phyloP scores from a whole-genome alignment of 2,888 invertebrate genomes.

The Rhamnusium bicolor region DNA sequence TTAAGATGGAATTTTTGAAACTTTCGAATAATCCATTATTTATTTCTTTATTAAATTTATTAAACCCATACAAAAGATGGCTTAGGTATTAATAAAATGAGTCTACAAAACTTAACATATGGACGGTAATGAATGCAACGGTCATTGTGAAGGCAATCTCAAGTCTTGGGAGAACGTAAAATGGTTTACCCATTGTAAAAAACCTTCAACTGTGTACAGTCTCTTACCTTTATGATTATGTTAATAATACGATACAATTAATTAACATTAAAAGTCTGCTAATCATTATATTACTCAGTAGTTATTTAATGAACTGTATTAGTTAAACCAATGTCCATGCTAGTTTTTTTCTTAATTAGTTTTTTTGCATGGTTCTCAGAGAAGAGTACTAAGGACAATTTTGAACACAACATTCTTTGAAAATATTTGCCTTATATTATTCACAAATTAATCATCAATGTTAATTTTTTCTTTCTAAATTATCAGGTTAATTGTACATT shows the following conservation, averaged over 20 bases:
- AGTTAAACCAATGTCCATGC: background rate
- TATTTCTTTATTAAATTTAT: background rate
- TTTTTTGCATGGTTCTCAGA: too few species aligned
- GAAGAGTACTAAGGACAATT: too few species aligned
- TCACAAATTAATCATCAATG: too few species aligned
- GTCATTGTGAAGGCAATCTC: conserved; percentile 6
- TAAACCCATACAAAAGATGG: background rate
- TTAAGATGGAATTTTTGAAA: background rate
- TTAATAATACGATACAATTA: background rate
- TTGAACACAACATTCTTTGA: too few species aligned
- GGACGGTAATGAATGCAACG: background rate
- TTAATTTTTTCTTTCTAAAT: too few species aligned
- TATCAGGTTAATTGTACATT: too few species aligned
- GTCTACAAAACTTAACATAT: background rate
- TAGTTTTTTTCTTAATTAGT: too few species aligned
- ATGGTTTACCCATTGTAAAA: conserved; percentile 1
- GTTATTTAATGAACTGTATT: background rate
- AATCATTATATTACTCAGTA: background rate
- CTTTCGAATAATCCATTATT: background rate
- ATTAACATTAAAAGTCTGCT: background rate
- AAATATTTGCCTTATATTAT: too few species aligned
- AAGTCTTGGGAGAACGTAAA: background rate
- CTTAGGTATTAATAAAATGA: background rate
- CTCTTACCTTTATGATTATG: background rate
- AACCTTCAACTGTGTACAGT: conserved; percentile 16